Conservation (phyloP, 1,140 invertebrate genomes). For the Sipha flava region DNA sequence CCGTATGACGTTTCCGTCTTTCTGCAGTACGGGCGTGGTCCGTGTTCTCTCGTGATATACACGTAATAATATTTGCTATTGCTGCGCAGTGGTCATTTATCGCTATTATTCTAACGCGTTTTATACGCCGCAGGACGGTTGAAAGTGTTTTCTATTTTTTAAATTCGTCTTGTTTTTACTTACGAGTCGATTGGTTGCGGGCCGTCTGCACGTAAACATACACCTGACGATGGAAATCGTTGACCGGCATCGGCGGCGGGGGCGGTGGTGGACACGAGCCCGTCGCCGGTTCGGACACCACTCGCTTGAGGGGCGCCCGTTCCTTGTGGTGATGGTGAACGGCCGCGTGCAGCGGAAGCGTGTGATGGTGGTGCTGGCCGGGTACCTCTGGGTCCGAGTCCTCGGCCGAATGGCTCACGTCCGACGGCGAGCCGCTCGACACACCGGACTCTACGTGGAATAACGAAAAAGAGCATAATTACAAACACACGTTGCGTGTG, state of each 20-base stretch:
- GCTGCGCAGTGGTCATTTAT: no score
- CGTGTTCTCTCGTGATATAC: no score
- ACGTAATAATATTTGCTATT: background rate
- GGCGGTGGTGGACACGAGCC: constrained; percentile 42
- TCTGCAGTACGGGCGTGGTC: no score
- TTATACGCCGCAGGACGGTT: no score
- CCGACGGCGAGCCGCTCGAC: constrained; percentile 42
- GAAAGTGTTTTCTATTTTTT: no score
- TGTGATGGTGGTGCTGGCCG: constrained; percentile 39
- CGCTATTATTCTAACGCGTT: no score
- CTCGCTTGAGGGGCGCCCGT: constrained; percentile 44
- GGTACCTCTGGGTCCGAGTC: constrained; percentile 42
- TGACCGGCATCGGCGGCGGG: constrained; percentile 36
- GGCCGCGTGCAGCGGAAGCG: constrained; percentile 40
- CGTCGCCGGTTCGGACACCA: constrained; percentile 47
- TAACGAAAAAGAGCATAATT: no score
- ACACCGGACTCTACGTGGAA: constrained; percentile 42
- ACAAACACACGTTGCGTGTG: no score
- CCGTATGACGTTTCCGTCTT: no score
- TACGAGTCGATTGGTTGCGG: background rate
- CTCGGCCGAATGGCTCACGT: constrained; percentile 42
- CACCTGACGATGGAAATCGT: background rate
- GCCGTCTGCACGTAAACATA: background rate
- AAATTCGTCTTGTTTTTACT: no score
- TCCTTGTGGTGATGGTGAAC: constrained; percentile 38